These are phyloP conservation scores for Vireo altiloquus DNA, from an alignment of 2,113 vertebrate genomes.

Conservation along the genomic window DNA sequence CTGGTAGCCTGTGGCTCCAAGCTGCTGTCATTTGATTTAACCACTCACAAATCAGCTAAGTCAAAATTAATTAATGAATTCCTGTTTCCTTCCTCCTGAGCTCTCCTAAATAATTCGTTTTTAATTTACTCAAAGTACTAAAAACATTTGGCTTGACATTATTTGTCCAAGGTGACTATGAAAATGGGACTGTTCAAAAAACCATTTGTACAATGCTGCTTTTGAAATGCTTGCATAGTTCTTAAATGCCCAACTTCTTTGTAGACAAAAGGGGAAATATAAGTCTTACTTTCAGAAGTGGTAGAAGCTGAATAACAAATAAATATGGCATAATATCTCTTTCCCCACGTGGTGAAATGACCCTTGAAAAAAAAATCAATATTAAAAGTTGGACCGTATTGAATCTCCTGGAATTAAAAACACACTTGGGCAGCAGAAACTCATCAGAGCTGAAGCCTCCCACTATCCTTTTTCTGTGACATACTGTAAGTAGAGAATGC, in stretches of 20 bases:
- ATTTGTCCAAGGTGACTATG: conserved; percentile 29
- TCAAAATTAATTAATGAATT: conserved; percentile 62
- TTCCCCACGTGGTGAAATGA: background rate
- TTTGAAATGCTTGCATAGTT: background rate
- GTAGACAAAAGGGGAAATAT: background rate
- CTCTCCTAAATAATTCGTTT: conserved; percentile 44
- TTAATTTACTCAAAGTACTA: conserved; percentile 23
- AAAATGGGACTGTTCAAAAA: background rate
- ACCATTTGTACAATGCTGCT: background rate
- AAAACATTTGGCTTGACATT: conserved; percentile 37
- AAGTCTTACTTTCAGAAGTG: background rate
- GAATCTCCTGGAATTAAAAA: background rate
- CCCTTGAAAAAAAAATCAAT: background rate
- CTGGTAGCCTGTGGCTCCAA: conserved; percentile 32
- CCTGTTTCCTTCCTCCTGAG: background rate
- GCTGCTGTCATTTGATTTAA: conserved; percentile 57
- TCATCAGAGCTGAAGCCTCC: background rate
- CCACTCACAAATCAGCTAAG: conserved; percentile 37
- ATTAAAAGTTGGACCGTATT: background rate
- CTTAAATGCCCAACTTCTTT: background rate
- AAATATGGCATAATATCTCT: background rate
- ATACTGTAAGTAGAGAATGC: background rate
- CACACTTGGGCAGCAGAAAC: background rate
- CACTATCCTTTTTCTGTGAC: background rate
- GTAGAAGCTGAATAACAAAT: background rate